phyloP scores from a whole-genome alignment of 2,797 vertebrate species.

The Halcyon smyrnensis region DNA sequence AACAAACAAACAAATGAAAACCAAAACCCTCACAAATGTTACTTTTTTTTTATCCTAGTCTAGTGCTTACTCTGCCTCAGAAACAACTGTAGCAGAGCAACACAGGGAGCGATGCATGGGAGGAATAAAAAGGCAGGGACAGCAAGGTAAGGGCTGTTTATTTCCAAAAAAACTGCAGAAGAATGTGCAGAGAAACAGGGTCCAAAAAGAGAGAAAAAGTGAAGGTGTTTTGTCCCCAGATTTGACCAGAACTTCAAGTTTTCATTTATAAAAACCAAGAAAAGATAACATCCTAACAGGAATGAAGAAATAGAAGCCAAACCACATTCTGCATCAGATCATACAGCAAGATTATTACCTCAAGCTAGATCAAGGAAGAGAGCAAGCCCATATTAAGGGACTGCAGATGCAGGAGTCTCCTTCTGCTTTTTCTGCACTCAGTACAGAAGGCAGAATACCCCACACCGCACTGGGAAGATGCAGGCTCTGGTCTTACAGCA shows the following conservation, averaged over 20 bases:
- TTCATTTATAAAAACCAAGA: background rate
- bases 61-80: background rate
- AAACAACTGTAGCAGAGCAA: background rate
- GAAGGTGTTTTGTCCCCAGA: background rate
- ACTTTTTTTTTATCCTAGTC: background rate
- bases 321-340: background rate
- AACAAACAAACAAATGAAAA: background rate
- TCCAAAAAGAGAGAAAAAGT: background rate
- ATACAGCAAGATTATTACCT: background rate
- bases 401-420: background rate
- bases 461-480: fast-evolving
- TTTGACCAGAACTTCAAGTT: background rate
- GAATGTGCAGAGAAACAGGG: background rate
- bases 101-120: background rate
- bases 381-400: background rate
- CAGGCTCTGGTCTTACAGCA: background rate
- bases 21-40: background rate
- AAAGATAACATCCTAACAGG: background rate
- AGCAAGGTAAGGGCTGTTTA: background rate
- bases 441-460: background rate
- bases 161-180: background rate
- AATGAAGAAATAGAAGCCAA: background rate
- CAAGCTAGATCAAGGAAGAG: background rate
- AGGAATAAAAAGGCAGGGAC: background rate
- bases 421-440: background rate